Conservation (phyloP, 2,888 invertebrate species). For the Cremastinae sp. region DNA sequence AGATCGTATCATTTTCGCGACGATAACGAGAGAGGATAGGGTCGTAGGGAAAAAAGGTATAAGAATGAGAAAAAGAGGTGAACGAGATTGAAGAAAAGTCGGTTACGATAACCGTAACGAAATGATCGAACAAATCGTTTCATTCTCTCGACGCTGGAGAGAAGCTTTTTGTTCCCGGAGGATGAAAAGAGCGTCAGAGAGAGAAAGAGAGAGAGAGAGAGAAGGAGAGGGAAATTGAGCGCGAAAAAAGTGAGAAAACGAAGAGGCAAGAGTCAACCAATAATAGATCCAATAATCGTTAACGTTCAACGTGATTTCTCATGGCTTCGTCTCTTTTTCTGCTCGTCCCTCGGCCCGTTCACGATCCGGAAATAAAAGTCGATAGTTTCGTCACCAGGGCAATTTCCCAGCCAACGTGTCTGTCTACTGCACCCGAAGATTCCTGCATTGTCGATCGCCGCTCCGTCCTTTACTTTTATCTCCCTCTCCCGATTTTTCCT, state of each 20-base stretch:
- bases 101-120: constrained; percentile 43
- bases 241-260: neutral
- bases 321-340: constrained; percentile 7
- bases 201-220: constrained; percentile 4
- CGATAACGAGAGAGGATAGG: neutral
- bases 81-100: constrained; percentile 24
- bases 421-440: neutral
- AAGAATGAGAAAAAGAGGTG: neutral
- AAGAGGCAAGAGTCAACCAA: constrained; percentile 25
- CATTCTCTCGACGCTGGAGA: constrained; percentile 8
- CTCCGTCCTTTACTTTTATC: too few species aligned
- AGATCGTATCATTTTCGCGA: neutral
- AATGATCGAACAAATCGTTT: constrained; percentile 43
- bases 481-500: too few species aligned
- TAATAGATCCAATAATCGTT: constrained; percentile 54
- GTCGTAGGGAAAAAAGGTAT: neutral
- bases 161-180: constrained; percentile 20
- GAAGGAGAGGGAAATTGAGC: constrained; percentile 3
- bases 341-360: constrained; percentile 27
- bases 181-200: neutral
- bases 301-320: constrained; percentile 51
- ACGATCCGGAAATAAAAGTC: constrained; percentile 17
- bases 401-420: neutral
- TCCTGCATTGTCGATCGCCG: too few species aligned
- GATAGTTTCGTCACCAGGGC: neutral